phyloP scores from a whole-genome alignment of 2,113 vertebrate species.

The Ameiurus melas region DNA sequence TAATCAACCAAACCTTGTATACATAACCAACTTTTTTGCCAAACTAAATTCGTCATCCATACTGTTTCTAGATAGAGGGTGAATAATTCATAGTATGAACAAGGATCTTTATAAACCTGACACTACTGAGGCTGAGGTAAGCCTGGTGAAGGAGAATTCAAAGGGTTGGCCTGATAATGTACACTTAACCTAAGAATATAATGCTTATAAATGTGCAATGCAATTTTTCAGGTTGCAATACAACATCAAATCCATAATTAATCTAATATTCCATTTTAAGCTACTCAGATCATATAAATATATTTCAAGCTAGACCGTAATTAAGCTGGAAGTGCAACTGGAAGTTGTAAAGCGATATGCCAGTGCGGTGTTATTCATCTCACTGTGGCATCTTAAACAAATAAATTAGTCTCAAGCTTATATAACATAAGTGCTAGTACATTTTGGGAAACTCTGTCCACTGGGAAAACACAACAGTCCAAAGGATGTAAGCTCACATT shows the following conservation, averaged over 20 bases:
- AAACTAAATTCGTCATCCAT: not conserved
- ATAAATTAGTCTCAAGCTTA: constrained; percentile 1
- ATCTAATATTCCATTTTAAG: not conserved
- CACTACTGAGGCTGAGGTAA: constrained; percentile 5
- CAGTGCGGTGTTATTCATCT: constrained; percentile 14
- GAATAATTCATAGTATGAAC: constrained; percentile 44
- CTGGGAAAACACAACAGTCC: not conserved
- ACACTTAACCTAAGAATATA: not conserved
- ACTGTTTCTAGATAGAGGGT: constrained; percentile 15
- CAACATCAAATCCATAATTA: not conserved
- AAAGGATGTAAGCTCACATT: not conserved
- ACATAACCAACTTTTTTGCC: not conserved
- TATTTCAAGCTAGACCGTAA: constrained; percentile 3
- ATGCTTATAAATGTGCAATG: not conserved
- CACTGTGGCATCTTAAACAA: not conserved
- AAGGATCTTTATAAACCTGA: constrained; percentile 40
- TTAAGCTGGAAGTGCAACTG: not conserved
- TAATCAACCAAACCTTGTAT: not conserved
- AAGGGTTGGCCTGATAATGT: not conserved
- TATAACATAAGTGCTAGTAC: not conserved
- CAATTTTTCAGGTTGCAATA: not conserved
- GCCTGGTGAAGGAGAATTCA: not conserved
- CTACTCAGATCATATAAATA: not conserved
- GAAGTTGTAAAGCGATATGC: not conserved
- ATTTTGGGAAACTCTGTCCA: not conserved